Evolutionary conservation across 2,113 vertebrate species (phyloP), one percentile per base, ranked within the genome.

Genomic region (Lipophrys pholis): DNA sequence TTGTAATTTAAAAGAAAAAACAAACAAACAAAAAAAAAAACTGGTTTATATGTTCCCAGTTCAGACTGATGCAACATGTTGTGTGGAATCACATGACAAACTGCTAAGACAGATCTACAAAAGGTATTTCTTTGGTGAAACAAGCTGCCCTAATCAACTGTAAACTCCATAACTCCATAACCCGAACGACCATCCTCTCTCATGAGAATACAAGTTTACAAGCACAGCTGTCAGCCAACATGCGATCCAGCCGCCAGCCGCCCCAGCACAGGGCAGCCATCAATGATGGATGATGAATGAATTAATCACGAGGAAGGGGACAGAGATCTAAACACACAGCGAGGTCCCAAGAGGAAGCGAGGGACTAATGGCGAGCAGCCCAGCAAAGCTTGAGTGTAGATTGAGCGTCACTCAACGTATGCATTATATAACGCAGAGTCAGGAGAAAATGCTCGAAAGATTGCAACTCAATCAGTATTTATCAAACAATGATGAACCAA

Each of bases 301-400:
- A 93, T 93, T 89, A 92, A 90, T 82, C 74, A 93, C 91, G 84
- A 81, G 76, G 5, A 68, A 62, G 69, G 69, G 83, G 78, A 90
- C 75, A 59, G 69, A 57, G 77, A 84, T 67, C 56, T 49, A 88
- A 82, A 84, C 78, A 88, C 78, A 70, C 64, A 16, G 12, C 5
- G 39, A 75, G 64, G 49, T 65, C 72, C 59, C 36, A 0, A 11
- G 30, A 55, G 58, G 38, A 55, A 48, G 48, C 10, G 55, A 21
- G 39, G 49, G 73, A 59, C 45, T 70, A 7, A 46, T 45, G 70
- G 61, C 50, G 43, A 73, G 67, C 51, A 54, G 71, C 7, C 54
- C 21, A 49, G n/a, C 53, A 51, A 58, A 36, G 53, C 53, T 41
- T 21, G 70, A 73, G 76, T 36, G 50, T 9, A 59, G 49, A 69